Conservation (phyloP, 2,888 invertebrate species). For the Hemaris fuciformis region DNA sequence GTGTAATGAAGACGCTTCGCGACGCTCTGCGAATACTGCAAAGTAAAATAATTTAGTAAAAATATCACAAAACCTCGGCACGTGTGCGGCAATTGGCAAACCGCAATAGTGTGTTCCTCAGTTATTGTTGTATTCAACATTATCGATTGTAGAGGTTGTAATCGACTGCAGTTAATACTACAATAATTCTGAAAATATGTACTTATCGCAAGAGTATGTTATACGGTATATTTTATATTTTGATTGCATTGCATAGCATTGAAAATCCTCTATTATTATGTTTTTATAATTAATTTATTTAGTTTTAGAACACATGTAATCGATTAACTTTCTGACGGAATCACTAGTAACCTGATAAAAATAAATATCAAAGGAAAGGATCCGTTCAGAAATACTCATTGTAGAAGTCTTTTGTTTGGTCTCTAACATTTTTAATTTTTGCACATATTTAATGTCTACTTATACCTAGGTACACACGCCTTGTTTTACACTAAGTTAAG, state of each 20-base stretch:
- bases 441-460: not conserved
- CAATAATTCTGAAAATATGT: not conserved
- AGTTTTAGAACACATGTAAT: not conserved
- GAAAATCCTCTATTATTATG: not conserved
- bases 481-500: too few species aligned
- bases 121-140: conserved; percentile 22
- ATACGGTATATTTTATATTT: not conserved
- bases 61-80: conserved; percentile 79
- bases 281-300: too few species aligned
- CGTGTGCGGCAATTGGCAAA: conserved; percentile 80
- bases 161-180: not conserved
- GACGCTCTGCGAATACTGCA: conserved; percentile 53
- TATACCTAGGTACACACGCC: too few species aligned
- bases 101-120: conserved; percentile 52
- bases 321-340: not conserved
- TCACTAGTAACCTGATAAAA: not conserved
- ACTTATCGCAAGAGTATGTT: not conserved
- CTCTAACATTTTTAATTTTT: not conserved
- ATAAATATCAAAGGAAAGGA: not conserved
- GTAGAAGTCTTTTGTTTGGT: not conserved
- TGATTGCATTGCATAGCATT: too few species aligned
- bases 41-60: conserved; percentile 68
- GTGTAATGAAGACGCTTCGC: conserved; percentile 45
- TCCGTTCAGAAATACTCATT: not conserved
- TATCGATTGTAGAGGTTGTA: not conserved